Evolutionary conservation across 2,797 vertebrate species (phyloP), one percentile per base, ranked within the genome.

Genomic region (Centropyge bicolor): DNA sequence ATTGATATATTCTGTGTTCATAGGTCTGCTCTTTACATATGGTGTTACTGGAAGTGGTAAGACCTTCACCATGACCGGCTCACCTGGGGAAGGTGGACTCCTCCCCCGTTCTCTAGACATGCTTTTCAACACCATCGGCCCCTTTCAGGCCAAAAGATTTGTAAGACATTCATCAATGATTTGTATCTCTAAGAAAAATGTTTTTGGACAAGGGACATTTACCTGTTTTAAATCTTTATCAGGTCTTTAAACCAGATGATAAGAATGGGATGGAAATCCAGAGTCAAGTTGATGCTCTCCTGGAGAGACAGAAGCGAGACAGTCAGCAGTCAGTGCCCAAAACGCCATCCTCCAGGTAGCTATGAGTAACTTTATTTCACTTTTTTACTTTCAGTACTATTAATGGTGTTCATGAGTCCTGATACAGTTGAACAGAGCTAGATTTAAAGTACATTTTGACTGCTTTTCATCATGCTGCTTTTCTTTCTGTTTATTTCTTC

Each of bases 1-100:
- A 14, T 24, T 41, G 24, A 75, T 2, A 38, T 76, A 17, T 61
- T 36, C 10, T 6, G 1, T 72, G n/a, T 80, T 54, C 9, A 6
- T 74, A 99, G 98, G 98, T 73, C 95, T 99, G 60, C 95, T 99
- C 45, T 99, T 99, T 64, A 99, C 98, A 0, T 99, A 99, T 0
- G 98, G 98, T 0, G 98, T 99, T 65, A 99, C 98, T 0, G 98
- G 98, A 74, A 99, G 98, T 17, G 98, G 98, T 35, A 99, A 99
- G 87, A 99, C 98, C 0, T 95, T 95, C 84, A 99, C 98, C 8
- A 99, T 99, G 98, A 99, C 98, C 0, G 98, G 98, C 0, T 97
- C 97, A 4, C 96, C 98, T 0, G 98, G 98, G 0, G 96, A 97
- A 0, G 98, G 97, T 40, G 98, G 98, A 0, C 96, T 99, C 14